Conservation (phyloP, 2,888 invertebrate species). For the Melinopterus prodromus region DNA sequence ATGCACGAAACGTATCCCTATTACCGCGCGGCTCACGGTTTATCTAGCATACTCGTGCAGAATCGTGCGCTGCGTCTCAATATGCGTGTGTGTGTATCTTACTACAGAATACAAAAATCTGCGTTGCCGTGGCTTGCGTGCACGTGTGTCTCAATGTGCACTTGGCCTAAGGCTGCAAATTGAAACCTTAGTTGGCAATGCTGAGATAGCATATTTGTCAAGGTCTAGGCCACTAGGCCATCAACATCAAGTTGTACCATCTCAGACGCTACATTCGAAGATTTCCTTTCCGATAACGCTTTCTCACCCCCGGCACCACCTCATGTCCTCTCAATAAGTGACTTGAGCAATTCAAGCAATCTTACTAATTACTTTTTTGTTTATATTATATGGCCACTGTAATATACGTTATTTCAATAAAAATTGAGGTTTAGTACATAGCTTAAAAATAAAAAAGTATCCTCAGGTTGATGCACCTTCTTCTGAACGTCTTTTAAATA, state of each 20-base stretch:
- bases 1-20: too few relatives aligned
- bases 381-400: not conserved
- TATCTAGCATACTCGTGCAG: too few relatives aligned
- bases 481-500: too few relatives aligned
- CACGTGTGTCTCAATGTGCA: too few relatives aligned
- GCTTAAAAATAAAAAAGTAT: constrained; percentile 31
- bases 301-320: not conserved
- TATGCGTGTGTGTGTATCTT: too few relatives aligned
- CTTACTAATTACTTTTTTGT: too few relatives aligned
- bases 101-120: too few relatives aligned
- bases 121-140: too few relatives aligned
- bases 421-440: constrained; percentile 7
- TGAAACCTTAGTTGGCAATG: constrained; percentile 26
- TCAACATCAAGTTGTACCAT: not conserved
- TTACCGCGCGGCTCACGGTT: too few relatives aligned
- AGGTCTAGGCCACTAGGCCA: not conserved
- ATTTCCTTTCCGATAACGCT: not conserved
- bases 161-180: constrained; percentile 50
- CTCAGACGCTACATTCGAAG: not conserved
- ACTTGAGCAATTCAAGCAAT: not conserved
- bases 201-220: constrained; percentile 19
- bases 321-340: not conserved
- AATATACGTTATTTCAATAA: not conserved
- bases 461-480: too few relatives aligned
- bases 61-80: too few relatives aligned